Percentiles rank a stretch among this genome's conserved stretches.
phyloP scores from a whole-genome alignment of 1,140 invertebrate genomes.

The Leptinotarsa lineolata region DNA sequence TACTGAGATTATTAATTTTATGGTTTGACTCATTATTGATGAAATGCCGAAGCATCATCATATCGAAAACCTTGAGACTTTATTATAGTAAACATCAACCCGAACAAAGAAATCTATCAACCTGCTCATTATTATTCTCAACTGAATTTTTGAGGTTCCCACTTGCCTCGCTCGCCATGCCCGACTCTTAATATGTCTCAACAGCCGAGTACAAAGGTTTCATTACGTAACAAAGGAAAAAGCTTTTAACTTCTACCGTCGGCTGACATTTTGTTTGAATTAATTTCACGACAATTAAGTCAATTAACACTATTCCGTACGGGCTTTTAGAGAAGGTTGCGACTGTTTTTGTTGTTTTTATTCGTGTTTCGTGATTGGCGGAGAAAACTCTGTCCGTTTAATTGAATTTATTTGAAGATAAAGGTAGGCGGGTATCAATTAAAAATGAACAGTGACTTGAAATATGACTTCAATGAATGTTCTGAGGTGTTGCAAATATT shows the following conservation, averaged over 20 bases:
- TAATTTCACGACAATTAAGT: background rate
- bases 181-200: no score
- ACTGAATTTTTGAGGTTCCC: no score
- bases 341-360: conserved; percentile 3
- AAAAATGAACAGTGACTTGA: background rate
- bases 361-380: background rate
- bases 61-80: no score
- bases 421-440: background rate
- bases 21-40: no score
- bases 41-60: no score
- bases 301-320: background rate
- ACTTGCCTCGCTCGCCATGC: no score
- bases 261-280: background rate
- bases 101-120: no score
- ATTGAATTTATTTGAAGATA: conserved; percentile 5
- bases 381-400: background rate
- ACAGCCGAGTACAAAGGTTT: background rate
- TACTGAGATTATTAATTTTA: no score
- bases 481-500: background rate
- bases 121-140: no score
- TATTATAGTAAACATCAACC: no score
- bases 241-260: background rate
- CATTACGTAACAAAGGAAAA: conserved; percentile 1
- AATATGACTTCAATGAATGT: background rate
- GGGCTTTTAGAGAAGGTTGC: background rate